Percentiles rank a stretch among this genome's conserved stretches.
phyloP scores from a whole-genome alignment of 2,888 invertebrate genomes.

The Harpalus rubripes region DNA sequence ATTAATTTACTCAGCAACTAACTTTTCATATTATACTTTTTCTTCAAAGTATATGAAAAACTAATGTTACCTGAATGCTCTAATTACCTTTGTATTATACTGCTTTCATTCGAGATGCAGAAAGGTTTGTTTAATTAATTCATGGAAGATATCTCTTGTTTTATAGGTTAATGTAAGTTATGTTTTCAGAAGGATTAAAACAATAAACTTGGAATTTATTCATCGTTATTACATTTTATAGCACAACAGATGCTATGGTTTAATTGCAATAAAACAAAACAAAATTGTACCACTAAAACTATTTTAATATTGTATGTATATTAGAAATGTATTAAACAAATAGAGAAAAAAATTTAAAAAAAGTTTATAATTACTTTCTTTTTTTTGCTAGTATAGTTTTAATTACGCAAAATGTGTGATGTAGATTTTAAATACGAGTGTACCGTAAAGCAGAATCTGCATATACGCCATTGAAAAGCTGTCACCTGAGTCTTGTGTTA shows the following conservation, averaged over 20 bases:
- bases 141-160: constrained; percentile 1
- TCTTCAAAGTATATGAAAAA: neutral
- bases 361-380: no score
- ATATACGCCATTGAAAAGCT: no score
- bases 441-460: no score
- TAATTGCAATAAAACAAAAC: neutral
- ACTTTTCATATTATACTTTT: constrained; percentile 1
- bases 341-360: no score
- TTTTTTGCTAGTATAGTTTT: no score
- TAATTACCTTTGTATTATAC: neutral
- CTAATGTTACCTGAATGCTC: neutral
- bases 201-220: constrained; percentile 22
- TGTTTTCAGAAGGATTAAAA: constrained; percentile 4
- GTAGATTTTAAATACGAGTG: no score
- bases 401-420: no score
- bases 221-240: constrained; percentile 4
- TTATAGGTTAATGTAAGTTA: constrained; percentile 4
- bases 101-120: neutral
- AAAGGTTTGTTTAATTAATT: constrained; percentile 15
- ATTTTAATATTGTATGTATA: no score
- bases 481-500: no score
- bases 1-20: constrained; percentile 22
- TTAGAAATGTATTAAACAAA: no score
- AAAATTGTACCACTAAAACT: neutral
- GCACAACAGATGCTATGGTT: neutral